Evolutionary conservation across 1,140 invertebrate species (phyloP).

Genomic region (Hyles euphorbiae): DNA sequence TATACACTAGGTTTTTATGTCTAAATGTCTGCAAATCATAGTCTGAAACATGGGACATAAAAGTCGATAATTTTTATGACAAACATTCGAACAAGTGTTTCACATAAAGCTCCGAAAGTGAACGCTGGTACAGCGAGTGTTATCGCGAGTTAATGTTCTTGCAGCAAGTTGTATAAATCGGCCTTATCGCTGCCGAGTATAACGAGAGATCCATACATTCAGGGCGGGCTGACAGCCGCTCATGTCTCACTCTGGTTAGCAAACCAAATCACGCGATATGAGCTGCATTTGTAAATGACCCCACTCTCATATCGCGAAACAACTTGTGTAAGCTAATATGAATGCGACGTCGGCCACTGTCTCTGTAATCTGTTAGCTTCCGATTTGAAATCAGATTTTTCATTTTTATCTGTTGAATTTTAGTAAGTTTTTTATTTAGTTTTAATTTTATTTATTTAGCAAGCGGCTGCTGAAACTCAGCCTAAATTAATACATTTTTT

Average conservation of each 20-base stretch:
- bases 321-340: background rate
- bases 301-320: background rate
- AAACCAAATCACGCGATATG: constrained; percentile 46
- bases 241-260: constrained; percentile 39
- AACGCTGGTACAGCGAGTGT: constrained; percentile 3
- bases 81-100: constrained; percentile 1
- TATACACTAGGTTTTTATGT: too few species aligned
- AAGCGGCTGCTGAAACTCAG: too few species aligned
- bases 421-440: too few species aligned
- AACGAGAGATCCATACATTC: constrained; percentile 28
- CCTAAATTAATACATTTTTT: too few species aligned
- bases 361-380: too few species aligned
- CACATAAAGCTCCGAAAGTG: constrained; percentile 5
- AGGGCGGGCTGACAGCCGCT: constrained; percentile 23
- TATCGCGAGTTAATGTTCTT: constrained; percentile 22
- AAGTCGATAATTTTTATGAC: background rate
- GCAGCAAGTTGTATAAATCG: constrained; percentile 23
- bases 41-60: too few species aligned
- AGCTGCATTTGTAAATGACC: constrained; percentile 29
- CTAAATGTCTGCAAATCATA: too few species aligned
- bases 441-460: too few species aligned
- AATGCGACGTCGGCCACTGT: too few species aligned
- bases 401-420: too few species aligned
- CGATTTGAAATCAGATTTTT: too few species aligned
- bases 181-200: constrained; percentile 27